Evolutionary conservation across 1,140 invertebrate species (phyloP), one percentile per base, ranked within the genome.

Genomic region (Drosophila mauritiana): DNA sequence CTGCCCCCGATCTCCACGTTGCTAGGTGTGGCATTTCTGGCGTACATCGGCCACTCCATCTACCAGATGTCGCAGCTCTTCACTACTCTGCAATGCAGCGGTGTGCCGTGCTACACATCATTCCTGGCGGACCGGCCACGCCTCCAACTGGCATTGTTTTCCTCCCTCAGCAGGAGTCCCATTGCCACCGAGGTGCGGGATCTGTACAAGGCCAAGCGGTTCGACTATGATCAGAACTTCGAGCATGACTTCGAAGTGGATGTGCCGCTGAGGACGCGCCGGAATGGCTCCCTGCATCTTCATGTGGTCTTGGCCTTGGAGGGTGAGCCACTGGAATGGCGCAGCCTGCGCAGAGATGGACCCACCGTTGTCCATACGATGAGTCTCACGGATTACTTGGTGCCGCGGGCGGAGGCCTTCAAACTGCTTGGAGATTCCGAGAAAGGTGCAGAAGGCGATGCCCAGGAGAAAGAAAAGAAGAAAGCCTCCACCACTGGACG

Each of bases 251-350:
- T 96, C 42, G 93, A 92, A 73, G 70, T 97, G 51, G 93, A 95
- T 57, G 92, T 97, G 61, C 96, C 96, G 17, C 80, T 88, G 1
- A 95, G 94, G 91, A 96, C 96, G 1, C 93, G 95, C 10, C 94
- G 95, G 43, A 98, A 97, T 94, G 96, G 96, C 20, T 95, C 96
- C 7, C 83, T 97, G 25, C 96, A 94, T 82, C 93, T 97, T 70
- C 95, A 96, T 90, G 92, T 95, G 17, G 94, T 95, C 20, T 69
- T 96, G 46, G 91, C 94, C 4, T 83, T 93, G 58, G 93, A 94
- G 68, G 90, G 92, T 0, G 91, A 93, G 7, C 93, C 93, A 42
- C 93, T 94, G 46, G 92, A 93, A 20, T 94, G 94, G 92, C 90
- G 93, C 52, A 93, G 93, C 5, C 90, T 94, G 43, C 86, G 91